Evolutionary conservation across 2,888 invertebrate species (phyloP).

Genomic region (Vannuccia rotundouncinata): DNA sequence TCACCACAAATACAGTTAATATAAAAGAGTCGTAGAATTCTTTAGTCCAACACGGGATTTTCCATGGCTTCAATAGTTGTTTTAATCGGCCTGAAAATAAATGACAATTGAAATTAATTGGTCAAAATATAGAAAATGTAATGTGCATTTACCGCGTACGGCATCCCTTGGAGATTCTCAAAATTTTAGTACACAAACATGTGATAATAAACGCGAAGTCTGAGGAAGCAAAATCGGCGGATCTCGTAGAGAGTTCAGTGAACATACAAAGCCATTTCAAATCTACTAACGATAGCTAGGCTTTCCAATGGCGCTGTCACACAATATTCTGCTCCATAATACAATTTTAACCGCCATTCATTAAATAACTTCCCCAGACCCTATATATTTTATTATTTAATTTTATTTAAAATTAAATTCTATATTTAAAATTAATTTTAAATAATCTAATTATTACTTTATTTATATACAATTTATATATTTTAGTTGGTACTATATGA

Average conservation of each 20-base stretch:
- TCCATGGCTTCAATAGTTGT: neutral
- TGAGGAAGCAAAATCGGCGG: slow-evolving; percentile 9
- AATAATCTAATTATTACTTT: neutral
- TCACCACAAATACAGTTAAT: neutral
- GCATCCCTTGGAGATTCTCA: slow-evolving; percentile 11
- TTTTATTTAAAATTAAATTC: neutral
- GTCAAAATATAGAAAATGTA: neutral
- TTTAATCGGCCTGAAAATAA: neutral
- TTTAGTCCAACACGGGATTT: neutral
- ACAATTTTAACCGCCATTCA: neutral
- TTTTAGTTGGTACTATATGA: neutral
- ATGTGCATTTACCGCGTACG: neutral
- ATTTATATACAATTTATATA: neutral
- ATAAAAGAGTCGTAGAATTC: neutral
- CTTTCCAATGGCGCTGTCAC: neutral
- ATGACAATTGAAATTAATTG: neutral
- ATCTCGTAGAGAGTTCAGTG: neutral
- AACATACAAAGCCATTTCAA: slow-evolving; percentile 27
- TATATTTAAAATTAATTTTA: neutral
- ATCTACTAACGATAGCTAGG: slow-evolving; percentile 3
- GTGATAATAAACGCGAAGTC: slow-evolving; percentile 6
- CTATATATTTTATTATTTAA: slow-evolving; percentile 8
- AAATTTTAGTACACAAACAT: slow-evolving; percentile 8
- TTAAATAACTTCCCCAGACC: neutral
- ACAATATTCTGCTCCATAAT: neutral